Conservation (phyloP, 2,113 vertebrate genomes). For the Arenaria interpres region DNA sequence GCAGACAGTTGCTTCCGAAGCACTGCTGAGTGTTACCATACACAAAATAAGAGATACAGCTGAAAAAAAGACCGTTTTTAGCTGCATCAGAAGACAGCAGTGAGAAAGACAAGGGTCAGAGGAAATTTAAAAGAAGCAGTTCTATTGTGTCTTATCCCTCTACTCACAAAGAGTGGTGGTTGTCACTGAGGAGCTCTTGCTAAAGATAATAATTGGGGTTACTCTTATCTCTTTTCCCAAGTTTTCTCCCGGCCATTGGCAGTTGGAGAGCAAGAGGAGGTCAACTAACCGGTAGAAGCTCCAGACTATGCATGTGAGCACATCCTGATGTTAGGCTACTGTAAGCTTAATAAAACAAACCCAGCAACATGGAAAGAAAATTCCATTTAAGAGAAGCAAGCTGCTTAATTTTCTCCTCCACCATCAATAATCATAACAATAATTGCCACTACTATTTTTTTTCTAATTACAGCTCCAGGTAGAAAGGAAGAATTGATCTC, state of each 20-base stretch:
- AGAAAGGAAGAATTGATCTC: neutral
- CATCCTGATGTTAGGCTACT: neutral
- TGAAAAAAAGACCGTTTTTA: neutral
- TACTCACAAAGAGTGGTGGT: neutral
- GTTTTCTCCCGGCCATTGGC: neutral
- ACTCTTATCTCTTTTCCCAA: neutral
- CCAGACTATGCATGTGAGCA: neutral
- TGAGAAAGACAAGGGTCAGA: neutral
- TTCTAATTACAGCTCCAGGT: neutral
- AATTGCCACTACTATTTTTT: neutral
- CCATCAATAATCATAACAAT: neutral
- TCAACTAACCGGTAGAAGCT: neutral
- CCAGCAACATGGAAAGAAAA: neutral
- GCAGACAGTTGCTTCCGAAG: neutral
- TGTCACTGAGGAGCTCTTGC: neutral
- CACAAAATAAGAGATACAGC: neutral
- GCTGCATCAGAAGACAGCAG: neutral
- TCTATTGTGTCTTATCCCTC: neutral
- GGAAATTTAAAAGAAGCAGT: neutral
- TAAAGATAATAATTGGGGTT: neutral
- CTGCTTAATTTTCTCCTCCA: neutral
- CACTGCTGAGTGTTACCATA: neutral
- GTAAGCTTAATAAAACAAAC: neutral
- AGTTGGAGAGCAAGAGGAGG: neutral
- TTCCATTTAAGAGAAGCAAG: neutral